These are phyloP conservation scores for Pantherophis alleghaniensis DNA, from an alignment of 2,797 vertebrate genomes.

Conservation along the genomic window DNA sequence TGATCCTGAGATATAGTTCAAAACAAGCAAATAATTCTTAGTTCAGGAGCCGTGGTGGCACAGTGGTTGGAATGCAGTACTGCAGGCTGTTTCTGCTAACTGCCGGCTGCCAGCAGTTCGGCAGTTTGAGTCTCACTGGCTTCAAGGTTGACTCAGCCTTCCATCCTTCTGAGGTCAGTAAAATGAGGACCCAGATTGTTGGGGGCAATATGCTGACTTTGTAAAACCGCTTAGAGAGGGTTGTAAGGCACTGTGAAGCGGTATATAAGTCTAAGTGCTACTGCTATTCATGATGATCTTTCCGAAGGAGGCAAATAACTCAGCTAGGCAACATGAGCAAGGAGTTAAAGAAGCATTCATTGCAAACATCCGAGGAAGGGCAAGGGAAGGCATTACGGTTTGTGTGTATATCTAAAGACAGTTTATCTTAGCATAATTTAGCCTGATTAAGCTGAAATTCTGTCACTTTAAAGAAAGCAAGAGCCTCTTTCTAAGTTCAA, in stretches of 20 bases:
- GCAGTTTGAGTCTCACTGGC: too few species aligned
- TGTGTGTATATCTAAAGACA: not conserved
- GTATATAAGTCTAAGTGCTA: too few species aligned
- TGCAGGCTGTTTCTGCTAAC: too few species aligned
- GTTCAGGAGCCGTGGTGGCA: not conserved
- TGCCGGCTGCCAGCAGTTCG: too few species aligned
- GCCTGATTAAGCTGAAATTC: not conserved
- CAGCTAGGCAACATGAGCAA: not conserved
- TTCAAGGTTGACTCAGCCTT: too few species aligned
- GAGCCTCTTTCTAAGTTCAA: not conserved
- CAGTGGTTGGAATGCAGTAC: too few species aligned
- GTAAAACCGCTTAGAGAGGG: too few species aligned
- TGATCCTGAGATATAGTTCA: not conserved
- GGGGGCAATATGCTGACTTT: too few species aligned
- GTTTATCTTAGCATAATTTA: not conserved
- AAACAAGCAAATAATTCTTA: not conserved
- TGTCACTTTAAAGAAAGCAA: constrained; percentile 2
- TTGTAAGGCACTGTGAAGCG: too few species aligned
- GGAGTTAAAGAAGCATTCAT: not conserved
- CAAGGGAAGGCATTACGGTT: not conserved
- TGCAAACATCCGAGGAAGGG: not conserved
- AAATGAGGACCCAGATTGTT: too few species aligned
- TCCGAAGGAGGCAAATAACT: not conserved
- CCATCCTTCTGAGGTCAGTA: too few species aligned
- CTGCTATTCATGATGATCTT: not conserved